Conservation (phyloP, 2,797 vertebrate genomes). For the Silurus aristotelis region DNA sequence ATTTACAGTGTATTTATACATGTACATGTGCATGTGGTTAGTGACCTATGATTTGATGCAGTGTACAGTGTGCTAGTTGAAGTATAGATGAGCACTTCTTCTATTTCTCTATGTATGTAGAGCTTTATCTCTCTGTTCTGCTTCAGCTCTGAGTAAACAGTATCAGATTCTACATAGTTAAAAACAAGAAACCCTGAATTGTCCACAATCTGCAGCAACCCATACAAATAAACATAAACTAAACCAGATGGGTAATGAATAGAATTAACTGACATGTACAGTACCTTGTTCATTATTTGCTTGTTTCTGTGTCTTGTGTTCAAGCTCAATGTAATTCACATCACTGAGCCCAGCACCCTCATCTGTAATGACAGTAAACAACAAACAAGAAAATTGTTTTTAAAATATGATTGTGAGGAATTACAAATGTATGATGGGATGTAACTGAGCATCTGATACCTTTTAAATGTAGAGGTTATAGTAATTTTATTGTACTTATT, state of each 20-base stretch:
- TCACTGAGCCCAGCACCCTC: background rate
- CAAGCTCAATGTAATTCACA: background rate
- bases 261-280: background rate
- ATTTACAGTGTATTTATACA: no score
- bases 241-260: background rate
- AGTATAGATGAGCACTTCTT: no score
- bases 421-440: background rate
- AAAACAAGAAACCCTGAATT: background rate
- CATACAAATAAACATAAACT: background rate
- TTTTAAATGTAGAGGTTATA: background rate
- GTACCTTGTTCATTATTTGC: constrained; percentile 2
- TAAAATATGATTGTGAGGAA: background rate
- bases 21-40: no score
- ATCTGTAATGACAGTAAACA: background rate
- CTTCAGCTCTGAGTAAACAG: constrained; percentile 10
- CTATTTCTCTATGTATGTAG: background rate
- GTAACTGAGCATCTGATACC: background rate
- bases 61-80: no score
- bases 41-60: no score
- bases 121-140: background rate
- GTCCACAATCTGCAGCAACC: background rate
- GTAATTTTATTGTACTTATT: background rate
- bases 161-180: background rate
- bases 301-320: background rate
- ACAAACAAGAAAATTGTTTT: background rate